A percentile compares a stretch with the other conserved stretches of the same genome.
phyloP scores from a whole-genome alignment of 2,888 invertebrate species.

The Caenorhabditis sp. region DNA sequence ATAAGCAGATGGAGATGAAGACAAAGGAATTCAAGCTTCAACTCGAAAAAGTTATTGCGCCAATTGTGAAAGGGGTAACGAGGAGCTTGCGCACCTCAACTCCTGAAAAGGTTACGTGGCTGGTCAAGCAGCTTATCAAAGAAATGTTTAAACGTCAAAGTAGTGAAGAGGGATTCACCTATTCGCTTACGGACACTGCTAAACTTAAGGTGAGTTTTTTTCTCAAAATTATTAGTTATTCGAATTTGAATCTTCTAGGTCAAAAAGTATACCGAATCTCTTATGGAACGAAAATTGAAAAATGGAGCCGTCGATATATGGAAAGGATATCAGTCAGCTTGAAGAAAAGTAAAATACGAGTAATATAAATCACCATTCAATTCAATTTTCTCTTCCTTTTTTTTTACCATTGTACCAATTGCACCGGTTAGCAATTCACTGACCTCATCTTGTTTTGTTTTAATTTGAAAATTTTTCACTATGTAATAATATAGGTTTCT shows the following conservation, averaged over 20 bases:
- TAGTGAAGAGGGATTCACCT: slow-evolving; percentile 16
- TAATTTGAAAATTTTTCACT: neutral
- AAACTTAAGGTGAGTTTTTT: slow-evolving; percentile 19
- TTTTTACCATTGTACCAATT: no score
- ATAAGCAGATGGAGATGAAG: neutral
- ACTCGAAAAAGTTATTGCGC: slow-evolving; percentile 17
- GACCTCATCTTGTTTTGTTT: neutral
- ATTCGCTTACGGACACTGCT: slow-evolving; percentile 9
- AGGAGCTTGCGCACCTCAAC: slow-evolving; percentile 6
- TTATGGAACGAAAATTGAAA: slow-evolving; percentile 41
- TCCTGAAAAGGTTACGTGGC: slow-evolving; percentile 26
- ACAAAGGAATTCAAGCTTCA: slow-evolving; percentile 22
- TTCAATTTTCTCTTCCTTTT: neutral
- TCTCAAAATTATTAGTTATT: neutral
- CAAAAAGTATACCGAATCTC: slow-evolving; percentile 29
- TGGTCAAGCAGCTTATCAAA: slow-evolving; percentile 22
- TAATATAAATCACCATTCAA: neutral
- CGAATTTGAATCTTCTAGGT: slow-evolving; percentile 18
- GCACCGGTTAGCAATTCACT: neutral
- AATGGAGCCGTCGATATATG: slow-evolving; percentile 38
- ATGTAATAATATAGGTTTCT: neutral
- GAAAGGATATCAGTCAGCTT: slow-evolving; percentile 32
- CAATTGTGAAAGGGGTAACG: slow-evolving; percentile 8
- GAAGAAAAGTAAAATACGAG: neutral
- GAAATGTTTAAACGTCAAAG: slow-evolving; percentile 37